Evolutionary conservation across 1,140 invertebrate genomes (phyloP).

Genomic region (Babylonia areolata): DNA sequence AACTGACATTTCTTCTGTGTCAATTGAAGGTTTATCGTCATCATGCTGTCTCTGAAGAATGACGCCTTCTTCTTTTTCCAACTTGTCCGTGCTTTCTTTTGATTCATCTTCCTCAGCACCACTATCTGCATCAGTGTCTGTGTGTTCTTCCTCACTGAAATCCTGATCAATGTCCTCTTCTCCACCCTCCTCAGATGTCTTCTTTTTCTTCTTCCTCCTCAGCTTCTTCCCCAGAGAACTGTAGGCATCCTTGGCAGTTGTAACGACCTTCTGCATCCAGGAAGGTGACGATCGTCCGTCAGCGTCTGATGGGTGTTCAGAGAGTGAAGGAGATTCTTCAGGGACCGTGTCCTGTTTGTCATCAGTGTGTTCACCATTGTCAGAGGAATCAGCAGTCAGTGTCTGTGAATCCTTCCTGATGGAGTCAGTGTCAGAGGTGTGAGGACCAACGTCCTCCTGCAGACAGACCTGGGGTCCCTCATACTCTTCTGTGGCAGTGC

Average conservation of each 20-base stretch:
- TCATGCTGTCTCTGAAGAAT: no score
- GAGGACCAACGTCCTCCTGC: no score
- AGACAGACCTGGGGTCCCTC: no score
- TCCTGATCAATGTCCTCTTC: neutral
- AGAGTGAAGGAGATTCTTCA: neutral
- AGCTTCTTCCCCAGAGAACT: slow-evolving; percentile 5
- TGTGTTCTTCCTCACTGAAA: neutral
- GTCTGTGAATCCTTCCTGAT: no score
- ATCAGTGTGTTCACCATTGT: neutral
- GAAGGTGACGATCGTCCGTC: slow-evolving; percentile 1
- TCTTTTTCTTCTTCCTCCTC: slow-evolving; percentile 23
- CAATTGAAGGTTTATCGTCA: neutral
- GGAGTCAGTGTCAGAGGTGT: no score
- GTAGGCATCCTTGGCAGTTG: slow-evolving; percentile 4
- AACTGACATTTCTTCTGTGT: neutral
- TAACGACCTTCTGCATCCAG: slow-evolving; percentile 19
- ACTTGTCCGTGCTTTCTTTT: neutral
- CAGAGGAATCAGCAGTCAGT: neutral
- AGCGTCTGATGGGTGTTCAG: neutral
- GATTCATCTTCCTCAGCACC: neutral
- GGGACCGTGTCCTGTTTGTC: neutral
- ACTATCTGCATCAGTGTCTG: neutral
- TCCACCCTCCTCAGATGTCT: neutral
- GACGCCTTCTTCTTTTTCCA: no score
- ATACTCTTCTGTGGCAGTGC: no score